Conservation (phyloP, 2,113 vertebrate genomes). For the Psephotus haematonotus region DNA sequence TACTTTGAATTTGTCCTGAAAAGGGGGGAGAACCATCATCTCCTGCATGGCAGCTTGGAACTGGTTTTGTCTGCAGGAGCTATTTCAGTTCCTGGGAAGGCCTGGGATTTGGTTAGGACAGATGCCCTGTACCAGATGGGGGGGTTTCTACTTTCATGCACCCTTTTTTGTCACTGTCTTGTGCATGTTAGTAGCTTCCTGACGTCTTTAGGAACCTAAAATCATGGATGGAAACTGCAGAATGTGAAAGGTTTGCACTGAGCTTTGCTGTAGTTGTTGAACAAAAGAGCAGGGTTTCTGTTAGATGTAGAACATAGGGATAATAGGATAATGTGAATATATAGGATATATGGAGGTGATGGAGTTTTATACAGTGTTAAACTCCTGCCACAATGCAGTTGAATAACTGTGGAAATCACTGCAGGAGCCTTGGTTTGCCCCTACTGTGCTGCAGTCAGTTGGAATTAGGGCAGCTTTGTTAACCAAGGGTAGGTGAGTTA, state of each 20-base stretch:
- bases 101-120: not conserved
- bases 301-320: fast-evolving
- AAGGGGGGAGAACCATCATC: not conserved
- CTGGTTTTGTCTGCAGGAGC: not conserved
- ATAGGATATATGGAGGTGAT: not conserved
- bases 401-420: not conserved
- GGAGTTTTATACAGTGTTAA: not conserved
- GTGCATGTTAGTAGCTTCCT: not conserved
- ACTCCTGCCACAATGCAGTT: not conserved
- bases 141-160: not conserved
- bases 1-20: not conserved
- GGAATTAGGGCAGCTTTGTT: not conserved
- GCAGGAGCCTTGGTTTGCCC: not conserved
- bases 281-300: not conserved
- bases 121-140: not conserved
- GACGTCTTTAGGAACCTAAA: not conserved
- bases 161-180: too few relatives aligned
- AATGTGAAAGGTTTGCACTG: fast-evolving
- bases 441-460: not conserved
- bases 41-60: not conserved
- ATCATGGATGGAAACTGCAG: fast-evolving
- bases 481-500: not conserved
- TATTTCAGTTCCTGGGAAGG: not conserved
- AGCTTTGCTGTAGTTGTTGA: not conserved
- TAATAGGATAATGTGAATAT: not conserved